phyloP scores from a whole-genome alignment of 2,113 vertebrate genomes.

The Hyperoodon ampullatus region DNA sequence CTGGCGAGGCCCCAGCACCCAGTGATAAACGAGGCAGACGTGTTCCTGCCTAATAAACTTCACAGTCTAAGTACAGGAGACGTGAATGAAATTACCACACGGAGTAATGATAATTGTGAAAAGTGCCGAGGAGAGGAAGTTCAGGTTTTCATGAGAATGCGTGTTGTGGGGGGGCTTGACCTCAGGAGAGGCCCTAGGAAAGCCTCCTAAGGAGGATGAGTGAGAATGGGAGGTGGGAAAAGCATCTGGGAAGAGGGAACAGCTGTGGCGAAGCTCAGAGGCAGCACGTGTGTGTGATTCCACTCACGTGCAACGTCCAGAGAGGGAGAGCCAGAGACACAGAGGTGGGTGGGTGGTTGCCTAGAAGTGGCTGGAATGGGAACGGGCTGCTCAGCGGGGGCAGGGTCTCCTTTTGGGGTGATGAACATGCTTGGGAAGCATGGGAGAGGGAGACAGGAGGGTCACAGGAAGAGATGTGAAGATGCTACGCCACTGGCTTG shows the following conservation, averaged over 20 bases:
- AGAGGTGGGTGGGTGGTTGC: too few relatives aligned
- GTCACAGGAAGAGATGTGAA: too few relatives aligned
- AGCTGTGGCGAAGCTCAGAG: neutral
- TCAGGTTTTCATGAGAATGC: neutral
- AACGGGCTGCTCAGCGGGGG: too few relatives aligned
- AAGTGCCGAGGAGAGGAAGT: neutral
- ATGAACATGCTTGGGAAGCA: neutral
- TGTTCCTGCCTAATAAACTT: neutral
- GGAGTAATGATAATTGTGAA: neutral
- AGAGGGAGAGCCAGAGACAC: fast-evolving
- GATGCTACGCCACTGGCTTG: too few relatives aligned
- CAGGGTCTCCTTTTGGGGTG: neutral
- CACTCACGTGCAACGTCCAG: fast-evolving
- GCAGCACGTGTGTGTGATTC: neutral
- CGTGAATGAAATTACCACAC: neutral
- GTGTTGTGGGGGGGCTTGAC: neutral
- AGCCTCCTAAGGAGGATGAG: neutral
- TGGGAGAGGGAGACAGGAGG: too few relatives aligned
- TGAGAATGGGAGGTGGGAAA: neutral
- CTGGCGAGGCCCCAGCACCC: neutral
- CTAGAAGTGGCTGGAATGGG: fast-evolving
- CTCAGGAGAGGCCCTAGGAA: neutral
- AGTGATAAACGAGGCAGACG: neutral
- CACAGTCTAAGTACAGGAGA: neutral
- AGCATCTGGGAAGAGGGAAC: neutral